Conservation (phyloP, 2,113 vertebrate species). For the Arenaria interpres region DNA sequence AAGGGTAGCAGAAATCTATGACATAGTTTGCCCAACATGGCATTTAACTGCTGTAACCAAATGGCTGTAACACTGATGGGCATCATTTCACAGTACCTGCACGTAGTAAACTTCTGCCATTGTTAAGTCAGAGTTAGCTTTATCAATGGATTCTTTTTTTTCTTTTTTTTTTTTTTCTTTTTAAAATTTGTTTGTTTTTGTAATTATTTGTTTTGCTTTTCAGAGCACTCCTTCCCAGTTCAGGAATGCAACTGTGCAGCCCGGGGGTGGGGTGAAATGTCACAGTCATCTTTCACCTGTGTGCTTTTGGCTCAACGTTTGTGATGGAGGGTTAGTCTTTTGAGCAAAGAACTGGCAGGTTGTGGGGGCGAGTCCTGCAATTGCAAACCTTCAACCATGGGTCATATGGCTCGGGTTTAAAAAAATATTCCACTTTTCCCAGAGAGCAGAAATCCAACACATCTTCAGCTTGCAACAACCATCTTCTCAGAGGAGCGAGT, state of each 20-base stretch:
- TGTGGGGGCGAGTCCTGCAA: slow-evolving; percentile 67
- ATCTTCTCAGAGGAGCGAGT: slow-evolving; percentile 67
- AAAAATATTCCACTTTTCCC: slow-evolving; percentile 81
- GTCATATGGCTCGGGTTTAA: slow-evolving; percentile 68
- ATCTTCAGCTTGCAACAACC: slow-evolving; percentile 78
- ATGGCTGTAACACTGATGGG: slow-evolving; percentile 91
- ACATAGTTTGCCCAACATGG: slow-evolving; percentile 78
- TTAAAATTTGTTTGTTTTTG: slow-evolving; percentile 10
- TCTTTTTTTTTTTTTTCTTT: slow-evolving; percentile 9
- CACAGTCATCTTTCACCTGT: slow-evolving; percentile 75
- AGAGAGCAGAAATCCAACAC: slow-evolving; percentile 75
- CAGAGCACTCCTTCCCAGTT: slow-evolving; percentile 60
- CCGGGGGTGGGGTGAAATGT: slow-evolving; percentile 62
- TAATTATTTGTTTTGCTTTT: slow-evolving; percentile 55
- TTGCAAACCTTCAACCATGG: slow-evolving; percentile 74
- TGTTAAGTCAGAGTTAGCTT: slow-evolving; percentile 84
- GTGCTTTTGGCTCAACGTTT: slow-evolving; percentile 88
- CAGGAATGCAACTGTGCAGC: slow-evolving; percentile 62
- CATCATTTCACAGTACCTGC: slow-evolving; percentile 93
- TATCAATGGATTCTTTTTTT: slow-evolving; percentile 66
- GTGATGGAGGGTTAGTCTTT: slow-evolving; percentile 71
- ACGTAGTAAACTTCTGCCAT: slow-evolving; percentile 83
- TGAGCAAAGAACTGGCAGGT: slow-evolving; percentile 65
- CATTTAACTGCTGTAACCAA: slow-evolving; percentile 83
- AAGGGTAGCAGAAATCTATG: slow-evolving; percentile 88